These are phyloP conservation scores for Liolophura sinensis DNA, from an alignment of 1,140 invertebrate genomes.

Conservation along the genomic window DNA sequence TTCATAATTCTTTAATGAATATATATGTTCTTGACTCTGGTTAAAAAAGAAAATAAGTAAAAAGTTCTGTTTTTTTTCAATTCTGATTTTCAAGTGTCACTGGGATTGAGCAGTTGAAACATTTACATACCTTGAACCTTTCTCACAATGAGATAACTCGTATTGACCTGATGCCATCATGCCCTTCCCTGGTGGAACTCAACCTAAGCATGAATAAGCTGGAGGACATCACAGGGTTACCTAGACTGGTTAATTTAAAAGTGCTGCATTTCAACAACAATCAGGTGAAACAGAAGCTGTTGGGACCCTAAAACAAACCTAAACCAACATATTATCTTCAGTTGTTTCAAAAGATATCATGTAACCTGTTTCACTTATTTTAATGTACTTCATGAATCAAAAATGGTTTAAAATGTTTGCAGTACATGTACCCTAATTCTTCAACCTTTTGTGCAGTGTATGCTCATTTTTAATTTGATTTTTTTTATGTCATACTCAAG, in stretches of 20 bases:
- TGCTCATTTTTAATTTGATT: too few relatives aligned
- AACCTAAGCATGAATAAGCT: slow-evolving; percentile 52
- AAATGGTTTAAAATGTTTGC: too few relatives aligned
- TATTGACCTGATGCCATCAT: slow-evolving; percentile 33
- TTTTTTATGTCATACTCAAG: too few relatives aligned
- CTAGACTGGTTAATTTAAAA: slow-evolving; percentile 41
- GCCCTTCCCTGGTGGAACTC: slow-evolving; percentile 34
- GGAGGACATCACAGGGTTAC: slow-evolving; percentile 40
- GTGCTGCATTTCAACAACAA: slow-evolving; percentile 50
- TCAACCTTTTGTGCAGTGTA: too few relatives aligned
- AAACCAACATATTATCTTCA: neutral
- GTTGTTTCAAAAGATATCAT: neutral
- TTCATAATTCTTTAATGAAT: neutral
- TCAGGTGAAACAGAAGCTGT: slow-evolving; percentile 27
- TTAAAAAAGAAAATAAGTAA: neutral
- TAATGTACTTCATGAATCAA: too few relatives aligned
- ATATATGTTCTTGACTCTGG: neutral
- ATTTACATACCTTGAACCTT: slow-evolving; percentile 41
- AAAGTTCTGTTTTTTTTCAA: neutral
- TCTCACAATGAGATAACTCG: slow-evolving; percentile 46
- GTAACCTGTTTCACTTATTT: too few relatives aligned
- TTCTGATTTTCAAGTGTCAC: slow-evolving; percentile 35
- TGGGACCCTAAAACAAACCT: neutral
- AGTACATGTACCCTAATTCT: too few relatives aligned
- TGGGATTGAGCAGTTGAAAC: slow-evolving; percentile 42